Conservation (phyloP, 2,797 vertebrate species). For the Alcedo quadribrachys region DNA sequence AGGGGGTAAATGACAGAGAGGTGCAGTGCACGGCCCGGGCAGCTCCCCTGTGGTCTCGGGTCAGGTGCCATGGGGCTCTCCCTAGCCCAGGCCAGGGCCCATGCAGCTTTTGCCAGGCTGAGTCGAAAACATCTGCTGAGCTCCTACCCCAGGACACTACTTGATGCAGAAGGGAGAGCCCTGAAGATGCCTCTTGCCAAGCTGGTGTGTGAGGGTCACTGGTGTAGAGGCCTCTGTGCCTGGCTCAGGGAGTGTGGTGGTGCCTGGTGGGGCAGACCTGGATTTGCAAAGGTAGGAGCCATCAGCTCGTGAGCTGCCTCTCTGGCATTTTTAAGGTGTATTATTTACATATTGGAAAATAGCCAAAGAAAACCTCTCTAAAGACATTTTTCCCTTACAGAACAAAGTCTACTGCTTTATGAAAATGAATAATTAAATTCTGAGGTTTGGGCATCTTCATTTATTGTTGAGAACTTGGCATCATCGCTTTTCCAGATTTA, state of each 20-base stretch:
- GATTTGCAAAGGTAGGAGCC: neutral
- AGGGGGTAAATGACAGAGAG: neutral
- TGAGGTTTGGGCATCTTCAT: conserved; percentile 30
- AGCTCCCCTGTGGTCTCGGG: neutral
- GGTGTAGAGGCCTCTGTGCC: neutral
- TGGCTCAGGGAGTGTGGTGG: neutral
- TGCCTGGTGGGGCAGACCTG: neutral
- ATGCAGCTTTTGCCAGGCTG: neutral
- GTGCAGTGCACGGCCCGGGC: fast-evolving
- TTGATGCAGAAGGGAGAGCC: neutral
- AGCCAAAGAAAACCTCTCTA: conserved; percentile 23
- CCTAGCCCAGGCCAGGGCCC: neutral
- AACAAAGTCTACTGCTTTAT: neutral
- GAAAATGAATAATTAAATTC: conserved; percentile 37
- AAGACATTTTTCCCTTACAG: neutral
- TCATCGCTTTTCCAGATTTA: neutral
- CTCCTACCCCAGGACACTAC: neutral
- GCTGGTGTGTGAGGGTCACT: fast-evolving
- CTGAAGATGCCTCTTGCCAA: neutral
- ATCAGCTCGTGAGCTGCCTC: neutral
- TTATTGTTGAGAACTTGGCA: conserved; percentile 24
- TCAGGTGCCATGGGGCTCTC: fast-evolving
- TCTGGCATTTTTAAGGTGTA: neutral
- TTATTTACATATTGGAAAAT: conserved; percentile 1
- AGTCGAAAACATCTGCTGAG: neutral